Evolutionary conservation across 2,888 invertebrate genomes (phyloP).

Genomic region (Parelbella ahira): DNA sequence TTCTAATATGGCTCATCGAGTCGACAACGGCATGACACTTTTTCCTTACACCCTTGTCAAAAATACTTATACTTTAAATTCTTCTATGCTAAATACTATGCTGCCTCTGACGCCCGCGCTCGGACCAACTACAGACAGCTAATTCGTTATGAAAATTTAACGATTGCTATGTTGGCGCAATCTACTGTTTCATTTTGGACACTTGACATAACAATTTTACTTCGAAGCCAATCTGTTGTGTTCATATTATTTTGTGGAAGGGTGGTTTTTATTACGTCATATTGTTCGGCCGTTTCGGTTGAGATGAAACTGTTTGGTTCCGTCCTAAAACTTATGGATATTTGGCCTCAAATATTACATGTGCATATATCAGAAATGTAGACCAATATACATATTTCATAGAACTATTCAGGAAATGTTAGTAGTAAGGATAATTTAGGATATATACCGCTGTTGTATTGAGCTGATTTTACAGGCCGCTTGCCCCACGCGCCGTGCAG

Average conservation of each 20-base stretch:
- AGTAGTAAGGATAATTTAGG: too few relatives aligned
- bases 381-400: neutral
- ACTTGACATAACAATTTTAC: conserved; percentile 7
- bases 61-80: too few relatives aligned
- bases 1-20: too few relatives aligned
- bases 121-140: too few relatives aligned
- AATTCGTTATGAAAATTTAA: conserved; percentile 38
- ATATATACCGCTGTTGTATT: conserved; percentile 55
- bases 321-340: too few relatives aligned
- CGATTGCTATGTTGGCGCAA: conserved; percentile 28
- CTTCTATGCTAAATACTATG: too few relatives aligned
- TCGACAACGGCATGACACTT: too few relatives aligned
- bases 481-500: conserved; percentile 89
- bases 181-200: conserved; percentile 7
- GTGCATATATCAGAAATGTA: neutral
- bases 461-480: conserved; percentile 74
- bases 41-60: too few relatives aligned
- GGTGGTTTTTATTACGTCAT: conserved; percentile 11
- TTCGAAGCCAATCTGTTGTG: conserved; percentile 13
- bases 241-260: conserved; percentile 13
- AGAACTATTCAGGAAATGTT: neutral
- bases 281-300: conserved; percentile 4
- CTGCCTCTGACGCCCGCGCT: too few relatives aligned
- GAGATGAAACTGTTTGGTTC: neutral
- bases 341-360: too few relatives aligned